These are phyloP conservation scores for Lagenorhynchus albirostris DNA, from an alignment of 2,113 vertebrate genomes.

Conservation along the genomic window DNA sequence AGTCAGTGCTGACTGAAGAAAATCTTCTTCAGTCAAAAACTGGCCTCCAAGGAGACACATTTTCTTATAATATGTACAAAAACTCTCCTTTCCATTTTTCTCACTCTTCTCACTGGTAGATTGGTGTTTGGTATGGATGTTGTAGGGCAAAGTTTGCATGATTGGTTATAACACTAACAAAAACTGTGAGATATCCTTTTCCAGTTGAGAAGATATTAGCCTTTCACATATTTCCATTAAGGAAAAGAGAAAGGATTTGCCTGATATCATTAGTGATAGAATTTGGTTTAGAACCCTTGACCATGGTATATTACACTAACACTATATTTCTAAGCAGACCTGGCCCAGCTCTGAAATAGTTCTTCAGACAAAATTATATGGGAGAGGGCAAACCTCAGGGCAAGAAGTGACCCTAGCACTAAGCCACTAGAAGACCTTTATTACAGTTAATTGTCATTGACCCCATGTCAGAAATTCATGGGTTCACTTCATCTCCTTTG, in stretches of 20 bases:
- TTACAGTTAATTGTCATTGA: conserved; percentile 21
- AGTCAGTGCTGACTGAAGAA: conserved; percentile 3
- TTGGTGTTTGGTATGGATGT: background rate
- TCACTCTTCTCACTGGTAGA: background rate
- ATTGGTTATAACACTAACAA: background rate
- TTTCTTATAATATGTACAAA: background rate
- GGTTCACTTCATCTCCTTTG: background rate
- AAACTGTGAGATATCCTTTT: conserved; percentile 18
- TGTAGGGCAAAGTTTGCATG: background rate
- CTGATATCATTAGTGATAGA: background rate
- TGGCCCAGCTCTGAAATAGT: background rate
- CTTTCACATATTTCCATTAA: background rate
- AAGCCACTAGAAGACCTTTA: background rate
- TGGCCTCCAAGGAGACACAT: background rate
- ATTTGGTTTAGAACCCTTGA: background rate
- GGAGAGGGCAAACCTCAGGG: background rate
- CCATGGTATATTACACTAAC: background rate
- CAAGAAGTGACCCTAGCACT: background rate
- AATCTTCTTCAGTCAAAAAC: background rate
- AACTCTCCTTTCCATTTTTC: background rate
- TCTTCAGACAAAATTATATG: conserved; percentile 21
- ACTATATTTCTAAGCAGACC: background rate
- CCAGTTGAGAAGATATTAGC: background rate
- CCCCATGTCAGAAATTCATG: background rate
- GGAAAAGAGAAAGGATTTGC: conserved; percentile 12